Evolutionary conservation across 1,140 invertebrate genomes (phyloP).

Genomic region (Drosophila ohnishii): DNA sequence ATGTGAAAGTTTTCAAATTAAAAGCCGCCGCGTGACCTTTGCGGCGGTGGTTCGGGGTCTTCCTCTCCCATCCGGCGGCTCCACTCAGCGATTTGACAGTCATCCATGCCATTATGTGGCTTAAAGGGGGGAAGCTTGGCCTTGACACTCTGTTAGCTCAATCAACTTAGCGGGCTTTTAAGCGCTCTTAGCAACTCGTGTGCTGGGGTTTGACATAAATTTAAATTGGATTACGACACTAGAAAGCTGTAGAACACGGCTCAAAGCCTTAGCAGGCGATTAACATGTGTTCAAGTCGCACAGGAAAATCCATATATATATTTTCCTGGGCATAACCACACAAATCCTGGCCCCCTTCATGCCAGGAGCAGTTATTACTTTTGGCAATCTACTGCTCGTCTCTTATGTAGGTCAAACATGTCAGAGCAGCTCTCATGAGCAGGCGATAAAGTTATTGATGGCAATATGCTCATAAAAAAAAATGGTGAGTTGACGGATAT

Average conservation of each 20-base stretch:
- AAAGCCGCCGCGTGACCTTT: conserved; percentile 52
- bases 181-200: conserved; percentile 34
- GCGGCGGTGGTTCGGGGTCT: conserved; percentile 19
- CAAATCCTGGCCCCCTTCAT: conserved; percentile 12
- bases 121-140: conserved; percentile 6
- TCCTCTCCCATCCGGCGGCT: background rate
- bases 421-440: conserved; percentile 41
- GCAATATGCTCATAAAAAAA: conserved; percentile 16
- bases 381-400: conserved; percentile 23
- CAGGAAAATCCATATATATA: conserved; percentile 1
- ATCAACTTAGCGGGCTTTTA: conserved; percentile 51
- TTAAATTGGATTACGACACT: conserved; percentile 65
- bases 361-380: conserved; percentile 48
- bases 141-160: conserved; percentile 38
- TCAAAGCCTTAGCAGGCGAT: conserved; percentile 20
- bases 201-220: conserved; percentile 39
- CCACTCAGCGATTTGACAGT: conserved; percentile 36
- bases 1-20: conserved; percentile 55
- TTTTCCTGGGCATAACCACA: background rate
- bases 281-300: conserved; percentile 27
- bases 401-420: conserved; percentile 56
- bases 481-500: conserved; percentile 16
- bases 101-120: conserved; percentile 47
- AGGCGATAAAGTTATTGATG: conserved; percentile 69
- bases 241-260: conserved; percentile 48